phyloP scores from a whole-genome alignment of 1,140 invertebrate species.

The Tetraneura akinire region DNA sequence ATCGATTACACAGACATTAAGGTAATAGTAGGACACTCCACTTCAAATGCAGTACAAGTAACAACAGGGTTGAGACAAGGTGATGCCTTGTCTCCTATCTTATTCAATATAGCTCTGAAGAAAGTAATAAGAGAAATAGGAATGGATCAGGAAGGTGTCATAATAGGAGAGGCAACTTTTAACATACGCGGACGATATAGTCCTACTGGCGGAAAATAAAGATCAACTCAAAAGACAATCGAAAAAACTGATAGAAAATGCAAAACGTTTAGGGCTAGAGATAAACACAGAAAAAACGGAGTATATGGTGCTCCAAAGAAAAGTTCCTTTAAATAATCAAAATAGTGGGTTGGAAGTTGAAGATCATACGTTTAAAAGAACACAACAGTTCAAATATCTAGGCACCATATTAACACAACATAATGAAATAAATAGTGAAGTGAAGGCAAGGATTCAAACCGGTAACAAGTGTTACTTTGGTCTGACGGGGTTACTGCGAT shows the following conservation, averaged over 20 bases:
- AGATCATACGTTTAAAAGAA: background rate
- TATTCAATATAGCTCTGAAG: background rate
- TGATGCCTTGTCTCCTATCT: background rate
- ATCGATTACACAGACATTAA: slow-evolving; percentile 6
- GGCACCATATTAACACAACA: background rate
- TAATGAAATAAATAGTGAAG: too few species aligned
- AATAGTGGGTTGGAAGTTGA: background rate
- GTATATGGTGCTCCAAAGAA: background rate
- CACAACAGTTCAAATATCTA: slow-evolving; percentile 3
- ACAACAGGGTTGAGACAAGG: background rate
- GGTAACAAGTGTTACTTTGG: too few species aligned
- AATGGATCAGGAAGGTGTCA: background rate
- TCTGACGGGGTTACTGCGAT: too few species aligned
- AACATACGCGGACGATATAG: background rate
- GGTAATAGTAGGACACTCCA: background rate
- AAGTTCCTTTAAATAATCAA: background rate
- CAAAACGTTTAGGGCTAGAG: background rate
- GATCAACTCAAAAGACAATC: background rate
- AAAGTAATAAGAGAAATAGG: background rate
- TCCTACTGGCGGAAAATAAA: background rate
- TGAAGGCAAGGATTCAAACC: too few species aligned
- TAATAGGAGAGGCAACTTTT: background rate
- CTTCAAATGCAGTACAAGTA: slow-evolving; percentile 5
- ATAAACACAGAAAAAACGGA: background rate
- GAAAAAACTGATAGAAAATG: background rate